Conservation (phyloP, 2,113 vertebrate species). For the Bungarus multicinctus region DNA sequence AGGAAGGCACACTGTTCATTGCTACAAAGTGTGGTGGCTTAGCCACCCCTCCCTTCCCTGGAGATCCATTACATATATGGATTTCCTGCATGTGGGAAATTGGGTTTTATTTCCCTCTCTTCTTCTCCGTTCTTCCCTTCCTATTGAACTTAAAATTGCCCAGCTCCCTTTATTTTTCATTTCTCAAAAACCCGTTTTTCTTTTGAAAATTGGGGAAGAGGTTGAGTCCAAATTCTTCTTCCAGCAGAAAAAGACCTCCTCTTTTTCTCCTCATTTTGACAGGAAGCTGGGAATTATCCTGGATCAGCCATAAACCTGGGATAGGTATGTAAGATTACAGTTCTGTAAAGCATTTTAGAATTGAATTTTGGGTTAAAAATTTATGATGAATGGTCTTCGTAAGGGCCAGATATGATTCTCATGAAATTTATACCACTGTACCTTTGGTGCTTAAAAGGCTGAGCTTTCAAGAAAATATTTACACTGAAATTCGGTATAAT, state of each 20-base stretch:
- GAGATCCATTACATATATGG: constrained; percentile 36
- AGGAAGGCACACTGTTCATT: neutral
- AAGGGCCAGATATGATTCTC: neutral
- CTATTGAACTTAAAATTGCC: constrained; percentile 24
- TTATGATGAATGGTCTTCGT: neutral
- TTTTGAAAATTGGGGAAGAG: constrained; percentile 19
- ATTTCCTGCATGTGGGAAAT: constrained; percentile 24
- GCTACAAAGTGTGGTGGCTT: neutral
- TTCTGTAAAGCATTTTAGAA: constrained; percentile 47
- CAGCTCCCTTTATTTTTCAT: constrained; percentile 50
- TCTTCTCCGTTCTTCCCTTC: constrained; percentile 11
- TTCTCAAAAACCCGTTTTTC: constrained; percentile 56
- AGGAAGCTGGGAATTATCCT: constrained; percentile 66
- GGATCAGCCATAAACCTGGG: constrained; percentile 63
- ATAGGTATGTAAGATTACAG: constrained; percentile 45
- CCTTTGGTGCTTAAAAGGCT: neutral
- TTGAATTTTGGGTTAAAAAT: constrained; percentile 53
- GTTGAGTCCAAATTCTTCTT: neutral
- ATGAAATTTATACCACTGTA: neutral
- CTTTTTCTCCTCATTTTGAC: constrained; percentile 30
- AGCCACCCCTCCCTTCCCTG: constrained; percentile 6
- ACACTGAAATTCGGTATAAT: neutral
- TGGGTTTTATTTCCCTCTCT: constrained; percentile 8
- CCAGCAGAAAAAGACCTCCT: neutral
- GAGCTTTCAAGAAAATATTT: neutral